Evolutionary conservation across 1,140 invertebrate species (phyloP).

Genomic region (Magallana ariakensis): DNA sequence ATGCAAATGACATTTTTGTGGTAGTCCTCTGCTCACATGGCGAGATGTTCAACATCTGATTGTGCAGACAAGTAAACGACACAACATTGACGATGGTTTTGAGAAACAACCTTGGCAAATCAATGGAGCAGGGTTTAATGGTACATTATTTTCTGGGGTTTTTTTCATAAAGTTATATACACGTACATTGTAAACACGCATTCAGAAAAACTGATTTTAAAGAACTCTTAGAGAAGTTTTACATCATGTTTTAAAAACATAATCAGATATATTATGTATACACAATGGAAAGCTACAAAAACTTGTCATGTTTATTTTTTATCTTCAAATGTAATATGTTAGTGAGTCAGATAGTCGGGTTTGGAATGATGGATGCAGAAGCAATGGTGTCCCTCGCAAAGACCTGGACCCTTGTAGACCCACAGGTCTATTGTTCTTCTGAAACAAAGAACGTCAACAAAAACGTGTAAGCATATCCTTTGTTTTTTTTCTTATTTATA

Average conservation of each 20-base stretch:
- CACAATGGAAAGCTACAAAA: too few species aligned
- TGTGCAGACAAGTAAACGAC: background rate
- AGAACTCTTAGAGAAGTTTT: too few species aligned
- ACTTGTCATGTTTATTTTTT: too few species aligned
- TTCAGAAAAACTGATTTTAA: too few species aligned
- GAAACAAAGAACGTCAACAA: background rate
- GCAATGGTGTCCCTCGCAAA: conserved; percentile 5
- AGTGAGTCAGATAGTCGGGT: conserved; percentile 39
- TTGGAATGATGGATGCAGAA: conserved; percentile 41
- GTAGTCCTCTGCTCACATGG: conserved; percentile 32
- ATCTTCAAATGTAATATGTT: too few species aligned
- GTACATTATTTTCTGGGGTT: background rate
- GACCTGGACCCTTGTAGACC: background rate
- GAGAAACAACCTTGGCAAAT: background rate
- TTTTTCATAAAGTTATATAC: too few species aligned
- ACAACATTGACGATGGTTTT: background rate
- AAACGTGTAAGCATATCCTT: too few species aligned
- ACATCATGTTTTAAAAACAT: too few species aligned
- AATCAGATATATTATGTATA: too few species aligned
- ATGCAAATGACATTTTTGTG: background rate
- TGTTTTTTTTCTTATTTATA: too few species aligned
- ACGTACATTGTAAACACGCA: too few species aligned
- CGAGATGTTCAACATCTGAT: conserved; percentile 42
- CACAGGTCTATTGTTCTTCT: background rate
- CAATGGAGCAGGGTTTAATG: background rate